A percentile compares a stretch with the other conserved stretches of the same genome.
Evolutionary conservation across 2,888 invertebrate species (phyloP).

Genomic region (Rhagonycha lutea): DNA sequence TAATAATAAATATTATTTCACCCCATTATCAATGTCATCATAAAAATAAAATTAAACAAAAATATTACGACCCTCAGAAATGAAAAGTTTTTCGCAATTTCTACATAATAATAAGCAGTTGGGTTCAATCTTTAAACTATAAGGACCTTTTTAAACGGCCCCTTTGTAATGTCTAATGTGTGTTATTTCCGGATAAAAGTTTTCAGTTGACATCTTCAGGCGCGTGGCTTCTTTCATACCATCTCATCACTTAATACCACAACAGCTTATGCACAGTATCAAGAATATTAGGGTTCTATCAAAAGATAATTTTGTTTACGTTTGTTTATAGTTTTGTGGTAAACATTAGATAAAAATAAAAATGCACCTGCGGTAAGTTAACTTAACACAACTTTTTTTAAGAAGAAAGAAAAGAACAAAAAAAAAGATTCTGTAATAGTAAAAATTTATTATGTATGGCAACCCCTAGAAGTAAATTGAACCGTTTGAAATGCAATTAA

Average conservation of each 20-base stretch:
- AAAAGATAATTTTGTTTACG: background rate
- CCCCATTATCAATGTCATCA: no score
- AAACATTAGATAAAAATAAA: background rate
- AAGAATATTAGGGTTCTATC: background rate
- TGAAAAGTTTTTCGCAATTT: no score
- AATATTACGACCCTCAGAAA: no score
- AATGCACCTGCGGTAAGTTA: background rate
- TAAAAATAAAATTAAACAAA: no score
- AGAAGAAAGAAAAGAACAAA: no score
- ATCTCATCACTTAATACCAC: background rate
- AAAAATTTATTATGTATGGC: background rate
- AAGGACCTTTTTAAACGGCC: no score
- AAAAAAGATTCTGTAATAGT: background rate
- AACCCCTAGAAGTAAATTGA: background rate
- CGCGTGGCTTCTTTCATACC: background rate
- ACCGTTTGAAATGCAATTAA: conserved; percentile 3
- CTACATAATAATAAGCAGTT: no score
- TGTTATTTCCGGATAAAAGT: background rate
- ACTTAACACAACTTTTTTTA: no score
- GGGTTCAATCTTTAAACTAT: no score
- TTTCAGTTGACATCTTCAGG: background rate
- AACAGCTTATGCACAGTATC: background rate
- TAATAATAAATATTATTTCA: no score
- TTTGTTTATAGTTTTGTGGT: background rate
- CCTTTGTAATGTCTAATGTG: background rate